A percentile compares a stretch with the other conserved stretches of the same genome.
Conservation (phyloP, 2,888 invertebrate genomes). For the Epinotia ramella region DNA sequence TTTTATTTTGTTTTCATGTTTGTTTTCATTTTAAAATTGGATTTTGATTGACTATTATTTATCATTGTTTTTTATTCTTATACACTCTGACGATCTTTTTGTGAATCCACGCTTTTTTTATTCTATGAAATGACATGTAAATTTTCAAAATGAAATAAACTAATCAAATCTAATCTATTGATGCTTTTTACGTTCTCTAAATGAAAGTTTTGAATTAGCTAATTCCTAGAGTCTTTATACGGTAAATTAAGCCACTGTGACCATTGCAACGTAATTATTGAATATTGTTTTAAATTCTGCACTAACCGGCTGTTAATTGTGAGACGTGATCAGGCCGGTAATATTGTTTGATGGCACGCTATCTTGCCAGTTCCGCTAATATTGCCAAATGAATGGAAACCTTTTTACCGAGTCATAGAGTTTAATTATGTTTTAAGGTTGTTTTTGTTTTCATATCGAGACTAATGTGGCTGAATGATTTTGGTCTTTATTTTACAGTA, state of each 20-base stretch:
- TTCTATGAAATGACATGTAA: no score
- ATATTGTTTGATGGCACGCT: constrained; percentile 39
- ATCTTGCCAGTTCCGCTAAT: constrained; percentile 5
- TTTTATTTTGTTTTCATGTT: no score
- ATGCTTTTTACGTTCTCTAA: background rate
- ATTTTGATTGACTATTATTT: no score
- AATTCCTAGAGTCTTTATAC: background rate
- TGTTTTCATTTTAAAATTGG: no score
- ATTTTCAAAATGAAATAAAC: no score
- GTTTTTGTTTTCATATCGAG: background rate
- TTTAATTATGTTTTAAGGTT: background rate
- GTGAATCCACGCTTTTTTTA: no score
- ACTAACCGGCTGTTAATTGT: constrained; percentile 40
- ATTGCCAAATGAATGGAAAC: background rate
- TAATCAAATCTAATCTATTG: no score
- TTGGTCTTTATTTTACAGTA: background rate
- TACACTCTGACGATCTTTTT: no score
- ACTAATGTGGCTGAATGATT: background rate
- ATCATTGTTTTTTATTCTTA: no score
- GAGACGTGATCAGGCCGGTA: constrained; percentile 25
- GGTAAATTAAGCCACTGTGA: constrained; percentile 9
- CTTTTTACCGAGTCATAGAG: background rate
- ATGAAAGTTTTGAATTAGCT: background rate
- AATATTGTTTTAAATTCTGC: constrained; percentile 42
- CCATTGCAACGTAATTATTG: constrained; percentile 33